Base-by-base conservation (phyloP, 92 coral and sea anemone genomes). In the Anthopleura xanthogrammica region DNA sequence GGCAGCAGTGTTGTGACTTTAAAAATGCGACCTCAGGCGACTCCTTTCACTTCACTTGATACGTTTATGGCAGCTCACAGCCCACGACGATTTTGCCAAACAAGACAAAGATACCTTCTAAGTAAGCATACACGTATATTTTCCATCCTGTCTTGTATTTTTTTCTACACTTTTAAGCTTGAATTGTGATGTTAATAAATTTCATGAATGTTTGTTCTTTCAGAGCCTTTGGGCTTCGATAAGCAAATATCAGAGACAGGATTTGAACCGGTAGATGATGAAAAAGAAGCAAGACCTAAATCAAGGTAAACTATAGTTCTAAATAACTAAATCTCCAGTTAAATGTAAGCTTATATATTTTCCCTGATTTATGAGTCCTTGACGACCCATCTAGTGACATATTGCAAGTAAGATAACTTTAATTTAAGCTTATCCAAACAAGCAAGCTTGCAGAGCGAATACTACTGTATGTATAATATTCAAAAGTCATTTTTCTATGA, bases 1-100 rank as follows among this genome's bases (percentile, higher is more conserved):
- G 86, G 93, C 10, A 89, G 87, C 70, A 86, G 87, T 87, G 95
- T 93, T 19, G 95, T 91, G 40, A 93, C 83, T 55, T 76, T 93
- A 82, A 93, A 90, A 81, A 92, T 93, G 98, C 85, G 93, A 20
- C 95, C 98, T 4, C 90, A 93, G 19, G 90, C 90, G 46, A 87
- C 93, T 22, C 87, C 93, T 11, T 93, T 93, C 60, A 91, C 98
- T 16, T 94, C 98, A 55, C 86, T 96, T 7, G 98, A 96, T 78
- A 90, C 98, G 50, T 94, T 96, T 79, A 94, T 96, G 98, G 95
- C 98, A 17, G 95, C 98, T 50, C 98, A 96, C 72, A 94, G 96
- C 70, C 96, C 98, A 52, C 90, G 96, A 62, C 87, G 96, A 92
- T 90, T 89, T 81, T 94, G 95, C 89, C 91, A 88, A 83, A 83